Evolutionary conservation across 1,140 invertebrate genomes (phyloP).

Genomic region (Mycetomoellerius zeteki): DNA sequence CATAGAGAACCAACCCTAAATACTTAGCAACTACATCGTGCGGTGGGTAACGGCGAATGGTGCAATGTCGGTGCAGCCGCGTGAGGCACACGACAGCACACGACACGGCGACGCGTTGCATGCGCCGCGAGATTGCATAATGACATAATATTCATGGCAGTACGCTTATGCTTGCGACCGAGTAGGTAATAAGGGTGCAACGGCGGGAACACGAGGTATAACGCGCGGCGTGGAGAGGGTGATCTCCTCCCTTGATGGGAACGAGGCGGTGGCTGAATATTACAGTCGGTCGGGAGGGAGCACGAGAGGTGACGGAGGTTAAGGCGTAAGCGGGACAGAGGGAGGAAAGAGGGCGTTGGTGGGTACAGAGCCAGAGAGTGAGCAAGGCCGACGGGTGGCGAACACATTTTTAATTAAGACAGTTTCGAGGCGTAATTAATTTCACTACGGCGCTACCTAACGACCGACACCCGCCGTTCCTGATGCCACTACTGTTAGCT

Average conservation of each 20-base stretch:
- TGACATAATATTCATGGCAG: constrained; percentile 86
- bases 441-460: constrained; percentile 82
- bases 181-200: constrained; percentile 83
- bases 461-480: constrained; percentile 69
- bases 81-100: constrained; percentile 55
- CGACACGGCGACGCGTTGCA: constrained; percentile 70
- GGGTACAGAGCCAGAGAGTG: constrained; percentile 41
- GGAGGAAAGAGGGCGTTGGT: constrained; percentile 6
- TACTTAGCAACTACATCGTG: constrained; percentile 43
- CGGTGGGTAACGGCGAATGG: constrained; percentile 16
- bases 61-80: constrained; percentile 49
- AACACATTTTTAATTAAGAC: constrained; percentile 86
- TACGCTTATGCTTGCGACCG: constrained; percentile 79
- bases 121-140: constrained; percentile 86
- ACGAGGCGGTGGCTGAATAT: constrained; percentile 65
- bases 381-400: constrained; percentile 73
- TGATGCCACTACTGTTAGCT: constrained; percentile 34
- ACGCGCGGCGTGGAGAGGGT: constrained; percentile 35
- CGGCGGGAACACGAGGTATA: constrained; percentile 64
- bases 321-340: constrained; percentile 48
- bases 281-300: constrained; percentile 20
- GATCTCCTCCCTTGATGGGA: constrained; percentile 53
- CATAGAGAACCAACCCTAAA: constrained; percentile 23
- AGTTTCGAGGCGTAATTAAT: constrained; percentile 85
- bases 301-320: constrained; percentile 62